phyloP scores from a whole-genome alignment of 2,888 invertebrate genomes.

The Clitarchus hookeri region DNA sequence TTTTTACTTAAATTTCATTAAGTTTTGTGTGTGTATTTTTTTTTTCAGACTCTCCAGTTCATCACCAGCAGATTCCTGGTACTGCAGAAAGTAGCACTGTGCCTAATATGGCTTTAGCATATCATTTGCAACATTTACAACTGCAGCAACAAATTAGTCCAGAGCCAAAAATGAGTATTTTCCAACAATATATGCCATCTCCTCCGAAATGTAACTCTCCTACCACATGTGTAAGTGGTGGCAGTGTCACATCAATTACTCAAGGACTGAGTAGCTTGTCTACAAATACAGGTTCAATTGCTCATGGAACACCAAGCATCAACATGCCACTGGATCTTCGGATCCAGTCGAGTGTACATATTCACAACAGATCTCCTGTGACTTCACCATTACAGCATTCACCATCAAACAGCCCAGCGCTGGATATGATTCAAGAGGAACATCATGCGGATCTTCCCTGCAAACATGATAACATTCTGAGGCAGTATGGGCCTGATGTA shows the following conservation, averaged over 20 bases:
- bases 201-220: constrained; percentile 27
- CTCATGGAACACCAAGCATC: constrained; percentile 67
- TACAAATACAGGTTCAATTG: constrained; percentile 72
- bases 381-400: constrained; percentile 58
- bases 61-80: constrained; percentile 52
- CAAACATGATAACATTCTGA: not conserved
- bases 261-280: constrained; percentile 74
- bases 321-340: constrained; percentile 51
- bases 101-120: constrained; percentile 52
- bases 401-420: constrained; percentile 58
- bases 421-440: constrained; percentile 81
- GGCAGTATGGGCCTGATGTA: constrained; percentile 15
- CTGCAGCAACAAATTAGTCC: constrained; percentile 40
- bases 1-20: too few species aligned
- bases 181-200: constrained; percentile 24
- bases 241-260: constrained; percentile 60
- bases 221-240: constrained; percentile 35
- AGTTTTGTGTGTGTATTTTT: not conserved
- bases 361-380: constrained; percentile 54
- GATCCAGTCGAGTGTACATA: constrained; percentile 40
- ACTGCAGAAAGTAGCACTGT: constrained; percentile 57
- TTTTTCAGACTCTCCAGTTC: constrained; percentile 65
- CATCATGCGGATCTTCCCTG: constrained; percentile 51
- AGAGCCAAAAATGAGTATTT: not conserved
- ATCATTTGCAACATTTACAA: constrained; percentile 54